Conservation (phyloP, 2,113 vertebrate genomes). For the Caloenas nicobarica region DNA sequence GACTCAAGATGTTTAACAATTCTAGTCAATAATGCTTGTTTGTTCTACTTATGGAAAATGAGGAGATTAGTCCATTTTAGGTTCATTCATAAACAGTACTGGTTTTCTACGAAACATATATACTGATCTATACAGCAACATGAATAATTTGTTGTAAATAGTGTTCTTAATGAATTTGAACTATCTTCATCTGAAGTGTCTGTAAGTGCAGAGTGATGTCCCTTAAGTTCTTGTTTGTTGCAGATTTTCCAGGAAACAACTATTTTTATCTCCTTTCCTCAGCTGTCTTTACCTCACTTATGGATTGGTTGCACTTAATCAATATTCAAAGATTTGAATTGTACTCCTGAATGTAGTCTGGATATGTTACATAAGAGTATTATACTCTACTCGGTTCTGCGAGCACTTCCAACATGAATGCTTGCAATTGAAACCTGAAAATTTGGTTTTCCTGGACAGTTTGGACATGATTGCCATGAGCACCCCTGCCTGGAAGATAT, state of each 20-base stretch:
- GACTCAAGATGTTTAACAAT: not conserved
- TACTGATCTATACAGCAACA: not conserved
- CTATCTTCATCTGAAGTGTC: not conserved
- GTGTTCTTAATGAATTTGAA: constrained; percentile 32
- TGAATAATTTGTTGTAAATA: constrained; percentile 25
- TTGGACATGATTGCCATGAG: not conserved
- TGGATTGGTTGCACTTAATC: not conserved
- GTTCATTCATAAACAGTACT: not conserved
- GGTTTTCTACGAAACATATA: not conserved
- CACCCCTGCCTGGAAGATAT: not conserved
- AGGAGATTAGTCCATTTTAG: constrained; percentile 8
- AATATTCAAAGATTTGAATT: not conserved
- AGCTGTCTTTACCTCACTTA: not conserved
- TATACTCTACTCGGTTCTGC: not conserved
- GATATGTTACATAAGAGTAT: not conserved
- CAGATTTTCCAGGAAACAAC: not conserved
- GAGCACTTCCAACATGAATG: not conserved
- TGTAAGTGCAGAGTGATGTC: constrained; percentile 12
- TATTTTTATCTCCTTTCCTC: not conserved
- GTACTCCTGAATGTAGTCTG: not conserved
- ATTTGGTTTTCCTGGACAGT: not conserved
- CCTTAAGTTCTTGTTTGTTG: constrained; percentile 16
- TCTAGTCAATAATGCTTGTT: not conserved
- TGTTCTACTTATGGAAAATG: not conserved
- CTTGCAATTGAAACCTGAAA: not conserved